Evolutionary conservation across 2,888 invertebrate genomes (phyloP).

Genomic region (Plutella xylostella): DNA sequence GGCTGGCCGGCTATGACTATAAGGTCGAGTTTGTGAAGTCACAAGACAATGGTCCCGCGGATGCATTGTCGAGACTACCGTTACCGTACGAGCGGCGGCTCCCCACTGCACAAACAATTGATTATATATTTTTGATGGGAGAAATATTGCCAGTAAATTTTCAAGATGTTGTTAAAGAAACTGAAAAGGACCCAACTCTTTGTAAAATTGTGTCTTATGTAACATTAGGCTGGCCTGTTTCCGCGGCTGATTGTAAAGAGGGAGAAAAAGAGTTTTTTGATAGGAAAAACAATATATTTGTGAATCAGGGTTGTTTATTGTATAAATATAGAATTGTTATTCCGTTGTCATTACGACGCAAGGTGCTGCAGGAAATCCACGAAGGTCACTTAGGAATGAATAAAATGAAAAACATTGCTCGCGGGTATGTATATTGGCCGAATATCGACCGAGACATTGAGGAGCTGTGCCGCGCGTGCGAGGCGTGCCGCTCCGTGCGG

Average conservation of each 20-base stretch:
- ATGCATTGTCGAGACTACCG: background rate
- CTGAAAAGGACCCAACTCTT: background rate
- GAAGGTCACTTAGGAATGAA: slow-evolving; percentile 14
- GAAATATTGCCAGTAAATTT: background rate
- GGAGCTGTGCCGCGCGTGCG: background rate
- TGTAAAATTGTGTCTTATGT: background rate
- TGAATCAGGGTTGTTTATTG: slow-evolving; percentile 9
- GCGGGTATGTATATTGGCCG: slow-evolving; percentile 18
- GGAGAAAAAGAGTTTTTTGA: background rate
- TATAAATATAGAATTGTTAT: slow-evolving; percentile 15
- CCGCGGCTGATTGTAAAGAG: background rate
- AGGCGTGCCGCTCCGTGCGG: background rate
- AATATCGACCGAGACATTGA: slow-evolving; percentile 16
- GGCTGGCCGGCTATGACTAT: background rate
- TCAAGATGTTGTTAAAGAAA: background rate
- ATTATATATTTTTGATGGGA: background rate
- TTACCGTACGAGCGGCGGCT: too few species aligned
- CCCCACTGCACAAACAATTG: too few species aligned
- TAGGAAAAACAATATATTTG: background rate
- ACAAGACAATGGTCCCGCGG: too few species aligned
- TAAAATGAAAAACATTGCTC: slow-evolving; percentile 16
- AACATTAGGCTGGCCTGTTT: background rate
- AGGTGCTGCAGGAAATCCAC: slow-evolving; percentile 15
- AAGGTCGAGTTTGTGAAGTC: background rate
- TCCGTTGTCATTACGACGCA: slow-evolving; percentile 7